Percentiles rank a stretch among this genome's conserved stretches.
Evolutionary conservation across 2,888 invertebrate species (phyloP).

Genomic region (Agrilus biguttatus): DNA sequence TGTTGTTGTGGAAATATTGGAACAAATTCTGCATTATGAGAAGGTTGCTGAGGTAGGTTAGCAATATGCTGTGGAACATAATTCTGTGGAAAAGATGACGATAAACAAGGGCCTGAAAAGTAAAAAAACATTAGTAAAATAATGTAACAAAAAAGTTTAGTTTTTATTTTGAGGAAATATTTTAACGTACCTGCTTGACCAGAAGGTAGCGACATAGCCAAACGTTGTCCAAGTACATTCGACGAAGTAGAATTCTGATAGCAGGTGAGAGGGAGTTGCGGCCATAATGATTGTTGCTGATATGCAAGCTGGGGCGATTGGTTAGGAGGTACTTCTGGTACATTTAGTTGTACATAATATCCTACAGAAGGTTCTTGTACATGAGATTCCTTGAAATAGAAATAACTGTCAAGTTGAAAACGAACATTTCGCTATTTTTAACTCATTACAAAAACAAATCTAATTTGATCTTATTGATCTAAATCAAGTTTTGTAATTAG

Average conservation of each 20-base stretch:
- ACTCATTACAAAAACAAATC: no score
- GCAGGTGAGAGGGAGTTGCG: slow-evolving; percentile 20
- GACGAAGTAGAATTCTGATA: slow-evolving; percentile 18
- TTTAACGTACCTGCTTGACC: slow-evolving; percentile 10
- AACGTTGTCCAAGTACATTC: slow-evolving; percentile 14
- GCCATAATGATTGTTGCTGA: slow-evolving; percentile 17
- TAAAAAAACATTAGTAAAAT: slow-evolving; percentile 3
- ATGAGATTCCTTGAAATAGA: slow-evolving; percentile 17
- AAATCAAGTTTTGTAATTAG: no score
- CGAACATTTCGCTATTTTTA: no score
- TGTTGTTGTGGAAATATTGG: slow-evolving; percentile 12
- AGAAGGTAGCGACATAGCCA: slow-evolving; percentile 8
- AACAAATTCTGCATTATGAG: slow-evolving; percentile 11
- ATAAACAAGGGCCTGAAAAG: slow-evolving; percentile 12
- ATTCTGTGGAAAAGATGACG: slow-evolving; percentile 8
- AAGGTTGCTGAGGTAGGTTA: slow-evolving; percentile 7
- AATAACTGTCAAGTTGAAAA: not conserved
- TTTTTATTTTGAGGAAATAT: no score
- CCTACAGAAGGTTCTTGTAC: slow-evolving; percentile 19
- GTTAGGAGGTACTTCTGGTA: slow-evolving; percentile 5
- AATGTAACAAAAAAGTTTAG: not conserved
- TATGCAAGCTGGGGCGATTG: slow-evolving; percentile 12
- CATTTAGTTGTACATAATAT: slow-evolving; percentile 18
- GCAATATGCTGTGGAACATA: slow-evolving; percentile 7
- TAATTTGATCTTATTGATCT: no score